These are phyloP conservation scores for Ecliptopera silaceata DNA, from an alignment of 2,888 invertebrate genomes.

Conservation along the genomic window DNA sequence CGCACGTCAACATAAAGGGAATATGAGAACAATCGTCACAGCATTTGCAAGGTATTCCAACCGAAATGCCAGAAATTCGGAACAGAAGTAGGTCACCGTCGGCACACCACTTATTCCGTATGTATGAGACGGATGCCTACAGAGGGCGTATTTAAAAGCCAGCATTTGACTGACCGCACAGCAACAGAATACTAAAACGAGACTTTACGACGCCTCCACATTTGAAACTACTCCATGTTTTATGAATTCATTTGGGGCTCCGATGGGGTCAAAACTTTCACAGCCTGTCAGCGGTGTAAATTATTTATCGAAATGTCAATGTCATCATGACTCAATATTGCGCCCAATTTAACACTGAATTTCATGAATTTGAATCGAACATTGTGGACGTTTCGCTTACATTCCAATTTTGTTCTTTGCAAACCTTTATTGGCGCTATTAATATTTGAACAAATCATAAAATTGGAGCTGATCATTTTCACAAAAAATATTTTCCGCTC, in stretches of 20 bases:
- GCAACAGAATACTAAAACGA: conserved; percentile 56
- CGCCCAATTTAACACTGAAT: background rate
- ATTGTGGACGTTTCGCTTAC: background rate
- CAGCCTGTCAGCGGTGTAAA: conserved; percentile 11
- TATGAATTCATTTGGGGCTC: conserved; percentile 25
- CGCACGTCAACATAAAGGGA: conserved; percentile 31
- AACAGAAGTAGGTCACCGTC: conserved; percentile 51
- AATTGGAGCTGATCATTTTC: no score
- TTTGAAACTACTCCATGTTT: conserved; percentile 35
- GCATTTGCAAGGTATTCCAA: conserved; percentile 34
- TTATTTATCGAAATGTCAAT: conserved; percentile 5
- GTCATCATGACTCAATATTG: background rate
- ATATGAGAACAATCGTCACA: conserved; percentile 36
- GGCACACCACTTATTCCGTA: conserved; percentile 63
- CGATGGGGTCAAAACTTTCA: conserved; percentile 18
- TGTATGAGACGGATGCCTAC: conserved; percentile 68
- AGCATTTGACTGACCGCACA: conserved; percentile 65
- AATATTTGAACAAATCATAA: no score
- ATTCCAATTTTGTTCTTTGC: no score
- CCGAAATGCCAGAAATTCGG: conserved; percentile 35
- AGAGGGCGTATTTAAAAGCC: conserved; percentile 67
- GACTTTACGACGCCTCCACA: conserved; percentile 40
- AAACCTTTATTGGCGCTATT: no score
- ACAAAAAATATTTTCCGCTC: background rate
- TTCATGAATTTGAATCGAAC: background rate